Evolutionary conservation across 2,888 invertebrate species (phyloP).

Genomic region (Yponomeuta plumbellus): DNA sequence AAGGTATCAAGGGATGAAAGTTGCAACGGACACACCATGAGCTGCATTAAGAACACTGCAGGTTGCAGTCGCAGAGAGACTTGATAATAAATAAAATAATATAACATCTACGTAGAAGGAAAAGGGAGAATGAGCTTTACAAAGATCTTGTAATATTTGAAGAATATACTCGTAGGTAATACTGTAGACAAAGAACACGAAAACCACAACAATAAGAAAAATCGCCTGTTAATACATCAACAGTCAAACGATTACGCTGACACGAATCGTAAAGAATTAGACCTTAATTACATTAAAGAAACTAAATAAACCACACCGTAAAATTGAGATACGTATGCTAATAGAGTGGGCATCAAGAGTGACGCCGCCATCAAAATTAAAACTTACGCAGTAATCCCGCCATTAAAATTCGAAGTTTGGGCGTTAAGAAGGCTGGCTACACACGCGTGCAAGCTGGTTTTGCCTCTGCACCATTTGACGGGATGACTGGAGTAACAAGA

Average conservation of each 20-base stretch:
- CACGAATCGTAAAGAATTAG: constrained; percentile 1
- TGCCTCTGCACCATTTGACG: background rate
- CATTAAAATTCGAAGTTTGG: constrained; percentile 25
- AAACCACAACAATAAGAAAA: background rate
- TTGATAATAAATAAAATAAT: no score
- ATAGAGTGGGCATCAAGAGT: constrained; percentile 20
- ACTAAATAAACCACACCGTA: constrained; percentile 10
- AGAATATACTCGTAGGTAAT: no score
- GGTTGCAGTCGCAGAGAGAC: no score
- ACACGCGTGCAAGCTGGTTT: background rate
- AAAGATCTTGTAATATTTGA: no score
- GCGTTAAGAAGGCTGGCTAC: background rate
- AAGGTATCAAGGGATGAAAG: background rate
- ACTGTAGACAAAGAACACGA: background rate
- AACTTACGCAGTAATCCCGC: constrained; percentile 42
- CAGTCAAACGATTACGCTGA: background rate
- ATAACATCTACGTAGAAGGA: no score
- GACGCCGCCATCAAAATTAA: constrained; percentile 29
- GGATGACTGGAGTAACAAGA: no score
- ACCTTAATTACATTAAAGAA: constrained; percentile 1
- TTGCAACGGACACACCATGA: background rate
- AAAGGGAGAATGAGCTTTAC: no score
- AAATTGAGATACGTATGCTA: constrained; percentile 10
- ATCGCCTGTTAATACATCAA: background rate
- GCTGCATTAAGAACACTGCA: no score